These are phyloP conservation scores for Typhlomys cinereus DNA, from an alignment of 2,113 vertebrate species.

Conservation along the genomic window DNA sequence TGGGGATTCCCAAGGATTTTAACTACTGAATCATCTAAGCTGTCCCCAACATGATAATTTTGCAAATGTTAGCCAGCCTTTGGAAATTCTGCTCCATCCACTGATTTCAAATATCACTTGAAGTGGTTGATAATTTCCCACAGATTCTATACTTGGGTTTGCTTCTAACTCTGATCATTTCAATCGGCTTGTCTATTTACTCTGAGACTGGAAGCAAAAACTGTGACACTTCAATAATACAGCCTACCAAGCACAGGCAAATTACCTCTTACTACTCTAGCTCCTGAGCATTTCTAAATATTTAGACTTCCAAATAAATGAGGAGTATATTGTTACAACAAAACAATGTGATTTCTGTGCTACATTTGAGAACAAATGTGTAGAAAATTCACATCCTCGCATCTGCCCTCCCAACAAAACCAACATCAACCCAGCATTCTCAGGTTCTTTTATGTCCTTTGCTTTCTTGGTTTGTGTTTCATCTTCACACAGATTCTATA, in stretches of 20 bases:
- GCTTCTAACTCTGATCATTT: neutral
- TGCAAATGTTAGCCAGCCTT: neutral
- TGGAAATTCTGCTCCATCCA: neutral
- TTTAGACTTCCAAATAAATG: conserved; percentile 7
- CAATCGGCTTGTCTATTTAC: neutral
- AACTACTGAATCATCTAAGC: too few relatives aligned
- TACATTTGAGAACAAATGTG: neutral
- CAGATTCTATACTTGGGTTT: neutral
- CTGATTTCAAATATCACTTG: neutral
- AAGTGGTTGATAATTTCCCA: neutral
- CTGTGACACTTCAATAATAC: neutral
- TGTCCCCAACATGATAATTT: neutral
- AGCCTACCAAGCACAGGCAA: neutral
- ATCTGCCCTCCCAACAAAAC: neutral
- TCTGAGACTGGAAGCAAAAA: neutral
- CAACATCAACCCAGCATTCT: neutral
- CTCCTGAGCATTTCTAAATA: neutral
- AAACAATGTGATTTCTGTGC: neutral
- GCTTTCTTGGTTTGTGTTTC: neutral
- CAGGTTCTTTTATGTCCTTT: neutral
- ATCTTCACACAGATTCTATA: neutral
- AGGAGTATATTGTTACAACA: neutral
- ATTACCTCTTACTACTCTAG: neutral
- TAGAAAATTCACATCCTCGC: neutral
- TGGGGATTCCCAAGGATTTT: too few relatives aligned